Evolutionary conservation across 2,797 vertebrate species (phyloP).

Genomic region (Falco naumanni): DNA sequence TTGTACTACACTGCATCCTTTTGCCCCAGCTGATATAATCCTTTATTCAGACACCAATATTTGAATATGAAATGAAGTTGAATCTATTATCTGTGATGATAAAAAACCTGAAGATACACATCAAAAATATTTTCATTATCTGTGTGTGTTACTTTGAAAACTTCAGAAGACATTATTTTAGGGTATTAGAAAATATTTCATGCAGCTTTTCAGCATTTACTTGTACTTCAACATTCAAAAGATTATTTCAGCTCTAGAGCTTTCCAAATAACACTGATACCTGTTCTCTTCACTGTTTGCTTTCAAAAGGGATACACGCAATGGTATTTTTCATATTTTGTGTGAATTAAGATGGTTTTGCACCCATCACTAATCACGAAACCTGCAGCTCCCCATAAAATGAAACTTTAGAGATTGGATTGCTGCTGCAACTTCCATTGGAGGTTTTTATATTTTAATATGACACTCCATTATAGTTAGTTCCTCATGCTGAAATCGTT

Average conservation of each 20-base stretch:
- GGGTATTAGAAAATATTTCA: not conserved
- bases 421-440: not conserved
- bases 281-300: not conserved
- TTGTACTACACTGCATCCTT: not conserved
- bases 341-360: not conserved
- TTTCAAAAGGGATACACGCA: not conserved
- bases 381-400: not conserved
- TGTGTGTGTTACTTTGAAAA: not conserved
- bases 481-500: conserved; percentile 25
- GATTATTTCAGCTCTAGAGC: not conserved
- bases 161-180: not conserved
- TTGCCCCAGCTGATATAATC: not conserved
- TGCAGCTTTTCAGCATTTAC: not conserved
- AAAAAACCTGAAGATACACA: not conserved
- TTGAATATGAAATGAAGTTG: not conserved
- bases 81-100: not conserved
- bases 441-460: conserved; percentile 58
- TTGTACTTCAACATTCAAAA: not conserved
- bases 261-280: not conserved
- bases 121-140: not conserved
- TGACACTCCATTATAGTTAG: conserved; percentile 38
- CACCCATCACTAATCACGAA: not conserved
- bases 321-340: not conserved
- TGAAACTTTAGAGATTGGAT: not conserved
- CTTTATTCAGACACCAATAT: not conserved